A percentile compares a stretch with the other conserved stretches of the same genome.
phyloP scores from a whole-genome alignment of 2,888 invertebrate genomes.

The Galerucella pusilla region DNA sequence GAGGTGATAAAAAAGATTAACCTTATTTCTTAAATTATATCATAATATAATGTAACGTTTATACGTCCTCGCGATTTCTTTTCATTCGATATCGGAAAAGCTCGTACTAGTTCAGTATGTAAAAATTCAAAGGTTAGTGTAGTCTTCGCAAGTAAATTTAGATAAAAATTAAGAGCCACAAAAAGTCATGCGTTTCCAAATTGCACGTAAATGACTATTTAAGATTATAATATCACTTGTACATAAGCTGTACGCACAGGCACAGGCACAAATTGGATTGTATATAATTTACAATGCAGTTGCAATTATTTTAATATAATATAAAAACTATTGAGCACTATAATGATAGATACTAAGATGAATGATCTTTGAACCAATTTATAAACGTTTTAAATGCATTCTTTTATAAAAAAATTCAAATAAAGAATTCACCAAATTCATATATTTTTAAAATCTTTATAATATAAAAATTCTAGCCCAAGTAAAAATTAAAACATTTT shows the following conservation, averaged over 20 bases:
- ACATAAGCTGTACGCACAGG: conserved; percentile 57
- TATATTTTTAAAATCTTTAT: neutral
- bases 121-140: neutral
- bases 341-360: conserved; percentile 22
- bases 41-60: neutral
- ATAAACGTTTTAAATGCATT: conserved; percentile 7
- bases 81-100: neutral
- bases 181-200: conserved; percentile 43
- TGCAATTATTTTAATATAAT: conserved; percentile 42
- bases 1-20: too few relatives aligned
- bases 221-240: conserved; percentile 51
- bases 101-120: neutral
- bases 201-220: conserved; percentile 60
- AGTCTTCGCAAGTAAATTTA: neutral
- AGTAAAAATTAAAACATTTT: neutral
- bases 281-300: conserved; percentile 53
- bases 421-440: conserved; percentile 11
- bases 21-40: too few relatives aligned
- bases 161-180: conserved; percentile 19
- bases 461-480: neutral
- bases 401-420: conserved; percentile 6
- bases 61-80: neutral
- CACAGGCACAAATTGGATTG: conserved; percentile 62
- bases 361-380: conserved; percentile 17
- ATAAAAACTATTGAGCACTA: conserved; percentile 41